These are phyloP conservation scores for Scelioninae gen. 1 DNA, from an alignment of 2,888 invertebrate species.

Conservation along the genomic window DNA sequence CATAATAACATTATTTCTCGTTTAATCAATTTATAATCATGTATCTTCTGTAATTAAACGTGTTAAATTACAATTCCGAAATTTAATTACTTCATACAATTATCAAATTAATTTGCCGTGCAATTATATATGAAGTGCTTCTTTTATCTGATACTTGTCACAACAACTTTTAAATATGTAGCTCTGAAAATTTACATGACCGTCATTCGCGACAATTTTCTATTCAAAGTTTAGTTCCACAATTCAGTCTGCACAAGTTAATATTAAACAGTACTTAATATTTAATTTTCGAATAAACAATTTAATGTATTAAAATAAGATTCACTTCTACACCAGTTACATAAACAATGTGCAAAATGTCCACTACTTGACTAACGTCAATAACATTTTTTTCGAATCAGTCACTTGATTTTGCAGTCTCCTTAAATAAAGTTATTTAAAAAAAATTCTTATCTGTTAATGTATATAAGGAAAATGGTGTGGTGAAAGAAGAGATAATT, in stretches of 20 bases:
- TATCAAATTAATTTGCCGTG: no score
- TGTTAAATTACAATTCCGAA: neutral
- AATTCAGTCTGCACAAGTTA: constrained; percentile 38
- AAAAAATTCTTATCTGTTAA: constrained; percentile 5
- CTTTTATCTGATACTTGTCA: no score
- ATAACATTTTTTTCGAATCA: constrained; percentile 17
- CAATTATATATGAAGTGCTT: no score
- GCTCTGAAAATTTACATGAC: neutral
- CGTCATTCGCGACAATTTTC: constrained; percentile 1
- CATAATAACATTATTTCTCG: no score
- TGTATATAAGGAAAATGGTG: neutral
- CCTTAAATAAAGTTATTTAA: neutral
- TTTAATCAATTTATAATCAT: no score
- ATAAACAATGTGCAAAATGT: constrained; percentile 38
- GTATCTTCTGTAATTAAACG: no score
- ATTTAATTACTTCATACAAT: neutral
- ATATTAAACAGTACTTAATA: constrained; percentile 47
- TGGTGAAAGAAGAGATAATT: constrained; percentile 53
- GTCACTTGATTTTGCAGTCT: constrained; percentile 15
- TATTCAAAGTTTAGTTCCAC: constrained; percentile 6
- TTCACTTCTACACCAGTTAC: constrained; percentile 23
- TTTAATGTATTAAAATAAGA: constrained; percentile 48
- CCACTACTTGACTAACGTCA: constrained; percentile 4
- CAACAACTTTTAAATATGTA: neutral
- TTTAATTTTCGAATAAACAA: constrained; percentile 37